These are phyloP conservation scores for Gyps fulvus DNA, from an alignment of 2,113 vertebrate species.

Conservation along the genomic window DNA sequence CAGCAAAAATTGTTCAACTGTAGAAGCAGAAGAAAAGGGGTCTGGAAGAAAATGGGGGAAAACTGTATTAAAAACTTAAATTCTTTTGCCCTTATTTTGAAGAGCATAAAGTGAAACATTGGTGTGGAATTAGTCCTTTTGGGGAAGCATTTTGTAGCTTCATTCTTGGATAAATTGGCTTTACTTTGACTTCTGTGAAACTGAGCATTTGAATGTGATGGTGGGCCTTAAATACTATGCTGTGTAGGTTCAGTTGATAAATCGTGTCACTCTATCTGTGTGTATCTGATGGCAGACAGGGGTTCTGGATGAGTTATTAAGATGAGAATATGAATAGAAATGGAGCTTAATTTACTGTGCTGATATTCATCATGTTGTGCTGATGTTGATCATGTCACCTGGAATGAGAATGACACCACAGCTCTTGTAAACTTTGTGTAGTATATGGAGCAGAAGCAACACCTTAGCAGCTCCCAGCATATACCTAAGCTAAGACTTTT, in stretches of 20 bases:
- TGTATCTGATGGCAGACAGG: background rate
- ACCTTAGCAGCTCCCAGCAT: background rate
- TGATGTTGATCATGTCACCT: accelerated
- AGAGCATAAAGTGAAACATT: background rate
- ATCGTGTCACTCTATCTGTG: background rate
- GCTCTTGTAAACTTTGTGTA: background rate
- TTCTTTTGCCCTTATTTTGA: background rate
- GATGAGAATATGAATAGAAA: background rate
- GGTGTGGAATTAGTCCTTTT: background rate
- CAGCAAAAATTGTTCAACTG: background rate
- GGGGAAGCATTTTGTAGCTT: background rate
- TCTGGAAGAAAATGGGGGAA: background rate
- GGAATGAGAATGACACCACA: background rate
- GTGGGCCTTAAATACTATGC: background rate
- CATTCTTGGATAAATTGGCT: background rate
- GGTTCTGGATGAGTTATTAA: background rate
- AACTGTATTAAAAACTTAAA: background rate
- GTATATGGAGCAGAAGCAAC: background rate
- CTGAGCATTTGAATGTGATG: background rate
- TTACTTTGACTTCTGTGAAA: background rate
- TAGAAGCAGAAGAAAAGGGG: background rate
- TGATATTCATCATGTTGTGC: background rate
- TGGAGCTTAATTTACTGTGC: background rate
- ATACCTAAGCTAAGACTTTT: background rate
- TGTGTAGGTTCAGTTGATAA: background rate